Base-by-base conservation (phyloP, 2,797 vertebrate species). In the Zalophus californianus region DNA sequence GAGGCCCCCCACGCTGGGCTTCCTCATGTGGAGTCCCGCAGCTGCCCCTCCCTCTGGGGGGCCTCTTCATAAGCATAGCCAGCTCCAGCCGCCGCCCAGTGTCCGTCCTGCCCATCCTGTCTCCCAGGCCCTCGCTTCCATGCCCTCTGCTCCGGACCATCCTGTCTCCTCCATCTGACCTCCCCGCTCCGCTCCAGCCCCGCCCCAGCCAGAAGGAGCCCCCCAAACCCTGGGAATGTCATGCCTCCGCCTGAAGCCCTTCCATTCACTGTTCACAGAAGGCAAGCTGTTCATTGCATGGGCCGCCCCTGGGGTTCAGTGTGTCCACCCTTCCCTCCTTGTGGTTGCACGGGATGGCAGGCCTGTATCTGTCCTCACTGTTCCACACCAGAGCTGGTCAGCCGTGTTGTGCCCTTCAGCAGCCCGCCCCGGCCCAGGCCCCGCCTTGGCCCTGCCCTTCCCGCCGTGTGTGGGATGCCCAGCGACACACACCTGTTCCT, bases 401-500 rank as follows among this genome's bases (percentile, higher is more conserved):
- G 25, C 52, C 4, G 9, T 8, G 3, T 15, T 27, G 35, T 2
- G 11, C 80, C 41, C 18, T 38, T 5, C 3, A 5, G 16, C 12
- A 2, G 11, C 41, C 58, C 2, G 35, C 41, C 41, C 25, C 27
- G 2, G 5, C 25, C 29, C 21, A 0, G 5, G 35, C 29, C 56
- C 25, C 2, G 1, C 3, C 35, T 64, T 5, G 18, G 9, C 27
- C 29, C 54, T 4, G 9, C 27, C 29, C 54, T 4, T 10, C 7
- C 10, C 13, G 8, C 23, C 4, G 2, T 7, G 1, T 38, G 13
- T 35, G 1, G n/a, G 52, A 5, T 0, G 0, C 2, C 5, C 58
- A 5, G 27, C 11, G 14, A 29, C 41, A 48, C 9, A 20, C 3
- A 5, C 13, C 83, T 52, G 4, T 12, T 12, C 1, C 48, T 70